Percentiles rank a stretch among this genome's conserved stretches.
phyloP scores from a whole-genome alignment of 2,888 invertebrate species.

The Acanthoscelides obtectus region DNA sequence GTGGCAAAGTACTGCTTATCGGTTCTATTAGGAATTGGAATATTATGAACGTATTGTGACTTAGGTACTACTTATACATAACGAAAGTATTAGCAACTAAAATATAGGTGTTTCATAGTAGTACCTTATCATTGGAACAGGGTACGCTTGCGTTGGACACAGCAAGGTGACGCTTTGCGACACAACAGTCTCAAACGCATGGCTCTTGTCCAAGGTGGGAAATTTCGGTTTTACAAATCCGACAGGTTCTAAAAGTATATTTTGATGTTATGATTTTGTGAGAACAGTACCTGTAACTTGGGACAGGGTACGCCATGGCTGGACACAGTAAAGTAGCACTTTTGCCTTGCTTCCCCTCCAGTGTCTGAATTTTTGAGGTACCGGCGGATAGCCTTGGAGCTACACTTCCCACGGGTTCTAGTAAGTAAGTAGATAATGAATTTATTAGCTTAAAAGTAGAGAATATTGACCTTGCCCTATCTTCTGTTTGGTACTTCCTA shows the following conservation, averaged over 20 bases:
- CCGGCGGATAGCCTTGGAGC: slow-evolving; percentile 56
- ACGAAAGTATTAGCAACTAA: not conserved
- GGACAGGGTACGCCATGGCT: slow-evolving; percentile 67
- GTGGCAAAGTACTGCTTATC: slow-evolving; percentile 51
- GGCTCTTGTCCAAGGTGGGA: slow-evolving; percentile 60
- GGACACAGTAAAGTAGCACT: slow-evolving; percentile 59
- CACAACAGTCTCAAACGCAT: slow-evolving; percentile 53
- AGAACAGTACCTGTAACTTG: slow-evolving; percentile 59
- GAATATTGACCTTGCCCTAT: no score
- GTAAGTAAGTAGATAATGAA: no score
- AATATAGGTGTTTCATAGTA: not conserved
- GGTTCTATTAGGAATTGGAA: slow-evolving; percentile 44
- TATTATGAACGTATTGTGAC: no score
- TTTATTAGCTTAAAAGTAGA: no score
- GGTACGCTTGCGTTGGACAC: slow-evolving; percentile 74
- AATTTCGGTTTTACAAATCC: slow-evolving; percentile 60
- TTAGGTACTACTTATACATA: not conserved
- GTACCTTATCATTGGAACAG: slow-evolving; percentile 71
- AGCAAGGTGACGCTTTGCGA: slow-evolving; percentile 58
- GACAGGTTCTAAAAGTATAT: slow-evolving; percentile 50
- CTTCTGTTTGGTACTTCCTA: no score
- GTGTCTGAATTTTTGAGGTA: slow-evolving; percentile 35
- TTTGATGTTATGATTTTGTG: slow-evolving; percentile 9
- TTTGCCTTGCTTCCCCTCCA: slow-evolving; percentile 29
- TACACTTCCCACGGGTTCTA: slow-evolving; percentile 75